Evolutionary conservation across 2,888 invertebrate species (phyloP), one percentile per base, ranked within the genome.

Genomic region (Andrena minutula): DNA sequence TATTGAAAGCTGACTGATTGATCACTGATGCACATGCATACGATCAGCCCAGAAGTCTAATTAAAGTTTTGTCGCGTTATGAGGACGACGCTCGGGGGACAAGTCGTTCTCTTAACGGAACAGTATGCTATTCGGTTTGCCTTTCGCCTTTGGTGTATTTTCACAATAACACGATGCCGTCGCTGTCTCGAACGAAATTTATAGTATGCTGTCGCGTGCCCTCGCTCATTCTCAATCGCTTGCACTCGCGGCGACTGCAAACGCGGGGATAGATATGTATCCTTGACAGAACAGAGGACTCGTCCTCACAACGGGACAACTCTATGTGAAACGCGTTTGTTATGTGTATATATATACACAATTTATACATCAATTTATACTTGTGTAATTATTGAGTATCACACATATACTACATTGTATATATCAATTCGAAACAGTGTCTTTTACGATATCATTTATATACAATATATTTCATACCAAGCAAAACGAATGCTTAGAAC

Each of bases 21-120:
- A 79, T 70, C 16, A 74, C 78, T 65, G 73, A 75, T 84, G 84
- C 79, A 87, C 82, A 87, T 70, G 71, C 82, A 84, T 80, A 80
- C 77, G 73, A 66, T 74, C 49, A 56, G 23, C 49, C 61, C 12
- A 47, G 51, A 83, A 35, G 16, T 68, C 47, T 6, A 58, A 60
- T 35, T 23, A 56, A 26, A 58, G 69, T 41, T 41, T 41, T 41
- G 41, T 41, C 41, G 5, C 16, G 41, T 41, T 41, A 41, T 41
- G 41, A 41, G 41, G 41, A 41, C 41, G 41, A 16, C 41, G 41
- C 41, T 41, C 41, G 41, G 16, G 16, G 41, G 41, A 12, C 12
- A 41, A 41, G 41, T 16, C 41, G 41, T 41, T 41, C 41, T 41
- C 41, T 12, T 41, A 16, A 41, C 41, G 16, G 41, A 41, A 16